Conservation (phyloP, 2,888 invertebrate genomes). For the Cataglyphis livida region DNA sequence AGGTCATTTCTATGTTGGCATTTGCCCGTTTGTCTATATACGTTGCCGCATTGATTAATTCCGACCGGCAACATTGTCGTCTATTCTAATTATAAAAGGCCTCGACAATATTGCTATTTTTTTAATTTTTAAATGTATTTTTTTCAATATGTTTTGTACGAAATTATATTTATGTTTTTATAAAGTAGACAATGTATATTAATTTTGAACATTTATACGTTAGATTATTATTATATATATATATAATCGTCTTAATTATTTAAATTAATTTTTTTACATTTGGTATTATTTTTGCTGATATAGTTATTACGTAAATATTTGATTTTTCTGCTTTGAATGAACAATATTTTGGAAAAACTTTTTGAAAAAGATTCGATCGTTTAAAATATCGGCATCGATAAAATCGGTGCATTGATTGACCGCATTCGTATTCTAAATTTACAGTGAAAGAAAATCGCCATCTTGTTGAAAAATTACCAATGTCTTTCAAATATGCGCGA, state of each 20-base stretch:
- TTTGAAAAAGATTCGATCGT: background rate
- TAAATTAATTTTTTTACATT: background rate
- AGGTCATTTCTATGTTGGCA: constrained; percentile 36
- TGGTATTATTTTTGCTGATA: background rate
- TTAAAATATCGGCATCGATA: background rate
- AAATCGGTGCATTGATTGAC: constrained; percentile 23
- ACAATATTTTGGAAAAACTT: background rate
- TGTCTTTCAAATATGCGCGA: constrained; percentile 19
- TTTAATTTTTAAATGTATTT: background rate
- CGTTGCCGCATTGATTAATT: constrained; percentile 9
- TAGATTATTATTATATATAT: background rate
- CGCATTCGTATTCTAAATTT: constrained; percentile 6
- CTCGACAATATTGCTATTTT: background rate
- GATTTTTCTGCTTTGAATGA: background rate
- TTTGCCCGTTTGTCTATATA: constrained; percentile 5
- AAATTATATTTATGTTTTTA: background rate
- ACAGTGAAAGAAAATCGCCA: constrained; percentile 21
- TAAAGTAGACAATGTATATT: background rate
- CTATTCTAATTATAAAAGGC: background rate
- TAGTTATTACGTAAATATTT: background rate
- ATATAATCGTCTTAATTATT: background rate
- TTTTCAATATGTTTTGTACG: too few species aligned
- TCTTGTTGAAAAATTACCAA: constrained; percentile 13
- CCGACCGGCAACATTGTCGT: background rate
- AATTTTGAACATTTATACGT: background rate